Evolutionary conservation across 2,888 invertebrate genomes (phyloP).

Genomic region (Drosophila helvetica): DNA sequence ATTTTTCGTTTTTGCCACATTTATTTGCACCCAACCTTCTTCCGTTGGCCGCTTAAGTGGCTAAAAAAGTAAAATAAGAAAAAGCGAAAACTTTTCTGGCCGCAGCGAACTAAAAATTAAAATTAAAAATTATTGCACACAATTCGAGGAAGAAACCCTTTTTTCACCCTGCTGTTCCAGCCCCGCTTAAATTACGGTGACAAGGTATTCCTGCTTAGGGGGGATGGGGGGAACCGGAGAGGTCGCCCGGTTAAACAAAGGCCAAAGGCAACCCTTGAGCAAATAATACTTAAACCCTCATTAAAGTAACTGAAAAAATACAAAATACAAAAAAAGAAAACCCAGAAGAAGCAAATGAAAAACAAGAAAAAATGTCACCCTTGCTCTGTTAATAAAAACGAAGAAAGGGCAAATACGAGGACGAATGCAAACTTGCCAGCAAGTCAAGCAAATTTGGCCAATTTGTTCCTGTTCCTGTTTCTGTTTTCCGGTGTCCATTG

Average conservation of each 20-base stretch:
- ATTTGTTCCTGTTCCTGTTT: conserved; percentile 58
- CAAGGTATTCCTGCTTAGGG: conserved; percentile 57
- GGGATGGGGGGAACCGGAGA: conserved; percentile 18
- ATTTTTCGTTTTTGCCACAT: conserved; percentile 35
- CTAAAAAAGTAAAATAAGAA: conserved; percentile 32
- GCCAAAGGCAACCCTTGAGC: conserved; percentile 73
- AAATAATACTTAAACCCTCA: conserved; percentile 79
- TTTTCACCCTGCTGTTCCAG: conserved; percentile 22
- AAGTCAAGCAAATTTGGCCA: conserved; percentile 79
- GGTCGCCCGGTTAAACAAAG: conserved; percentile 60
- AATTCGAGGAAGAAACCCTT: conserved; percentile 52
- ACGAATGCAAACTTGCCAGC: conserved; percentile 62
- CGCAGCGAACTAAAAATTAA: conserved; percentile 72
- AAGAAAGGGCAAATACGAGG: conserved; percentile 60
- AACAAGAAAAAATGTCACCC: conserved; percentile 65
- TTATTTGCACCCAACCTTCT: conserved; percentile 29
- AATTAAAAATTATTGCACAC: conserved; percentile 75
- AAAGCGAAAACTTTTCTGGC: conserved; percentile 39
- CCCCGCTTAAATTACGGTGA: conserved; percentile 49
- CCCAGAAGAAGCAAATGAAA: conserved; percentile 5
- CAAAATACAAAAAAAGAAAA: not conserved
- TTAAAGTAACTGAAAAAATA: conserved; percentile 63
- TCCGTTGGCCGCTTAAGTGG: conserved; percentile 42
- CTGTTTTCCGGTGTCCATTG: conserved; percentile 19
- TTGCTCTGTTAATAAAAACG: conserved; percentile 77